Conservation (phyloP, 2,888 invertebrate species). For the Limnephilus rhombicus region DNA sequence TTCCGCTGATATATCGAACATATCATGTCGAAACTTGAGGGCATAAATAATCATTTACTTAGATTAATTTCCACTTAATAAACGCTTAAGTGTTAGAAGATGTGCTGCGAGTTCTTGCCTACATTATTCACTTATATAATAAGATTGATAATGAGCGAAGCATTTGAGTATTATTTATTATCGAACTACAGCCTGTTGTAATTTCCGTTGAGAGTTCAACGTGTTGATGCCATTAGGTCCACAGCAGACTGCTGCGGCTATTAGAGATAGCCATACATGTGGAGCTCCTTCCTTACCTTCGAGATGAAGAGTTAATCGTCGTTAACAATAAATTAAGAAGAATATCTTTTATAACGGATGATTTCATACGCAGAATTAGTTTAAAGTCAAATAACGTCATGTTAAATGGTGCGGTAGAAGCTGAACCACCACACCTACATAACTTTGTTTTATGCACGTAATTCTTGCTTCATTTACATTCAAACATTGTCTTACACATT, state of each 20-base stretch:
- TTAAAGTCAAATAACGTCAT: not conserved
- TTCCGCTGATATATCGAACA: not conserved
- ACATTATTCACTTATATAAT: not conserved
- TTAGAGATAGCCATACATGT: not conserved
- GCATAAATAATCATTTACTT: not conserved
- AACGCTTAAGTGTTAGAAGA: not conserved
- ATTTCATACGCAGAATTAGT: not conserved
- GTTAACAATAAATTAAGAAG: not conserved
- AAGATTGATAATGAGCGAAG: not conserved
- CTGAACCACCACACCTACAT: too few relatives aligned
- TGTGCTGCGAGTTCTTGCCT: not conserved
- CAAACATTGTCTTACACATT: not conserved
- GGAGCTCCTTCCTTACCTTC: not conserved
- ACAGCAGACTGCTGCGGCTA: not conserved
- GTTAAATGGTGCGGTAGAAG: not conserved
- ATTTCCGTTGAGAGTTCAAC: not conserved
- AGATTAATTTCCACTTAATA: not conserved
- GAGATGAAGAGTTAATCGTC: not conserved
- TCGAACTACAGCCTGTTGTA: not conserved
- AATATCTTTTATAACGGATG: not conserved
- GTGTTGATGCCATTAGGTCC: conserved; percentile 1
- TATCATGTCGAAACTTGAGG: not conserved
- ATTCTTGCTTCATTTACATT: not conserved
- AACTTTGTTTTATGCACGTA: too few relatives aligned
- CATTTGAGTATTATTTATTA: not conserved